phyloP scores from a whole-genome alignment of 2,113 vertebrate genomes.

The Raphicerus campestris region DNA sequence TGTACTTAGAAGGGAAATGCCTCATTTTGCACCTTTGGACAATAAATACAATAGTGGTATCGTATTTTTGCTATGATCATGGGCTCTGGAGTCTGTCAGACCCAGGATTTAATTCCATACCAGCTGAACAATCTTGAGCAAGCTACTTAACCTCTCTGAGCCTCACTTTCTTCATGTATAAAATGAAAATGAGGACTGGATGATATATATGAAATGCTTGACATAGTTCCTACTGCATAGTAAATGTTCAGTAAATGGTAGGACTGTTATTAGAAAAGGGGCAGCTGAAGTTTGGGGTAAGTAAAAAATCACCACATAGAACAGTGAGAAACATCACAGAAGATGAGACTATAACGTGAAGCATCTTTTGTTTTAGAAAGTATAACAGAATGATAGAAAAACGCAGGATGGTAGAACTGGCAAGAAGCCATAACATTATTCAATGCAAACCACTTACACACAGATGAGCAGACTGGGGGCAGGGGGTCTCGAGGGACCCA shows the following conservation, averaged over 20 bases:
- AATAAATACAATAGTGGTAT: neutral
- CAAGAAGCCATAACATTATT: neutral
- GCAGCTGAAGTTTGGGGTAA: neutral
- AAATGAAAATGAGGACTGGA: neutral
- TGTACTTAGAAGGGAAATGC: slow-evolving; percentile 19
- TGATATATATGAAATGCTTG: neutral
- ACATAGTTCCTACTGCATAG: neutral
- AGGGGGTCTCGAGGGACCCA: neutral
- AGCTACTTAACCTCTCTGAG: slow-evolving; percentile 25
- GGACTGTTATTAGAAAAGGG: neutral
- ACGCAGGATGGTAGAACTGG: neutral
- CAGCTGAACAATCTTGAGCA: slow-evolving; percentile 16
- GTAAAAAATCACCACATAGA: neutral
- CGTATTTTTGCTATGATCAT: neutral
- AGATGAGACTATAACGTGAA: neutral
- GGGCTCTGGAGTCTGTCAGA: neutral
- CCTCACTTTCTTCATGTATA: neutral
- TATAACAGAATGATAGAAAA: neutral
- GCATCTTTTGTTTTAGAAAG: slow-evolving; percentile 19
- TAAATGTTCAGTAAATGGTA: neutral
- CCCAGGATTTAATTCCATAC: neutral
- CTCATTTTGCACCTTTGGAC: neutral
- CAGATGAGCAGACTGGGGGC: neutral
- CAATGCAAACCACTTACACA: neutral
- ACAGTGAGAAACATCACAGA: neutral